Base-by-base conservation (phyloP, 2,888 invertebrate genomes). In the Cynaeus angustus region DNA sequence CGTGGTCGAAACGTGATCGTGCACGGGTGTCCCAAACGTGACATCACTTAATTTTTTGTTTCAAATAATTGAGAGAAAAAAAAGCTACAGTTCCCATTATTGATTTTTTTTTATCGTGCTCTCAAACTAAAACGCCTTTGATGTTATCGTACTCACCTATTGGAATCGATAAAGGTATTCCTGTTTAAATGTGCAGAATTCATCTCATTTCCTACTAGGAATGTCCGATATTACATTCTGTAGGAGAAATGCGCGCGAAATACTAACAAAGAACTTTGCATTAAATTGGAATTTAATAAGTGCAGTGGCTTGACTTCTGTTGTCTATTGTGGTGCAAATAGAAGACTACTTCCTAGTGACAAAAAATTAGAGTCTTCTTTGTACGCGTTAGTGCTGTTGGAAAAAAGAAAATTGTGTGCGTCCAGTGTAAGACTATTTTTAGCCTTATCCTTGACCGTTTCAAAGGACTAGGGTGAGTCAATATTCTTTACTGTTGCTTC, bases 391-490 rank as follows among this genome's bases (percentile, higher is more conserved):
- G 28, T 28, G 33, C 33, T 21, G 1, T 21, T 21, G n/a, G 41
- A 13, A 2, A 41, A 41, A 10, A 41, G 7, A n/a, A 13, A 41
- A 12, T 12, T 41, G 41, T 41, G 41, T 12, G 5, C n/a, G 12
- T 4, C 6, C 12, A 41, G 41, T 41, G 41, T 41, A 0, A 7
- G n/a, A 13, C 12, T 41, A 41, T 12, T 41, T 41, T 41, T 41
- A 41, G 10, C 5, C 12, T 37, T 13, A 13, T 12, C 41, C 41
- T 41, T 41, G 41, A 41, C 41, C 12, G 41, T 41, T 41, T 10
- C n/a, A 13, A 13, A 41, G 41, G 41, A 41, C 13, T 41, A 12
- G 12, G 41, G 41, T 41, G 41, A 41, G 41, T 41, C 41, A n/a
- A 41, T 41, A 41, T 41, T 41, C 5, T 12, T 12, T 41, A 13